phyloP scores from a whole-genome alignment of 2,888 invertebrate genomes.

The Selenia dentaria region DNA sequence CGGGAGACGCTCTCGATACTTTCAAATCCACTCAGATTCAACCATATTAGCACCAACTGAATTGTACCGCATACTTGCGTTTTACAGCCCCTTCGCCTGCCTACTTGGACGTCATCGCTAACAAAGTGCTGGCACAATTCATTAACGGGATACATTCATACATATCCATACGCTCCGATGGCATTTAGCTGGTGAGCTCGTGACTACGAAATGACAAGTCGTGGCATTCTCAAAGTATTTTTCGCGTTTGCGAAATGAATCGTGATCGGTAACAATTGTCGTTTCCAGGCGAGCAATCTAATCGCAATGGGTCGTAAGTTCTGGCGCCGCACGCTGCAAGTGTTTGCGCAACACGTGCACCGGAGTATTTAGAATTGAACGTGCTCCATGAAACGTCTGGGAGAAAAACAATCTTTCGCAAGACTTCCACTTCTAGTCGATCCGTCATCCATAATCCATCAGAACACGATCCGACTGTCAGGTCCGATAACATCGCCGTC shows the following conservation, averaged over 20 bases:
- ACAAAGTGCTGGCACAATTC: conserved; percentile 34
- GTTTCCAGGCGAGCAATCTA: conserved; percentile 61
- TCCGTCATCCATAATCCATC: conserved; percentile 40
- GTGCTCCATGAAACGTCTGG: conserved; percentile 9
- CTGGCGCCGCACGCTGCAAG: conserved; percentile 41
- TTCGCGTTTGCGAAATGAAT: conserved; percentile 79
- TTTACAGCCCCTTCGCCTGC: conserved; percentile 31
- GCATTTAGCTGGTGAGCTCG: conserved; percentile 68
- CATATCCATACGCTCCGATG: conserved; percentile 52
- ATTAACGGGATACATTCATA: conserved; percentile 36
- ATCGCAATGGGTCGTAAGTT: conserved; percentile 65
- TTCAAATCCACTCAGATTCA: conserved; percentile 21
- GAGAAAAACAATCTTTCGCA: conserved; percentile 8
- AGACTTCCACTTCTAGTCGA: conserved; percentile 8
- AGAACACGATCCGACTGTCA: conserved; percentile 47
- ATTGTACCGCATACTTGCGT: conserved; percentile 35
- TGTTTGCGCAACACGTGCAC: conserved; percentile 50
- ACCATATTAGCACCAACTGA: conserved; percentile 21
- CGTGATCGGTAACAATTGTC: conserved; percentile 78
- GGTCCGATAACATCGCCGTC: conserved; percentile 54
- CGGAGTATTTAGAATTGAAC: conserved; percentile 29
- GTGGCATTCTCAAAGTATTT: conserved; percentile 81
- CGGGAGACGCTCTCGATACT: conserved; percentile 28
- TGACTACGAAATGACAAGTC: conserved; percentile 81
- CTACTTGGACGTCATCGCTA: conserved; percentile 15